Evolutionary conservation across 2,113 vertebrate genomes (phyloP), one percentile per base, ranked within the genome.

Genomic region (Nothocercus julius): DNA sequence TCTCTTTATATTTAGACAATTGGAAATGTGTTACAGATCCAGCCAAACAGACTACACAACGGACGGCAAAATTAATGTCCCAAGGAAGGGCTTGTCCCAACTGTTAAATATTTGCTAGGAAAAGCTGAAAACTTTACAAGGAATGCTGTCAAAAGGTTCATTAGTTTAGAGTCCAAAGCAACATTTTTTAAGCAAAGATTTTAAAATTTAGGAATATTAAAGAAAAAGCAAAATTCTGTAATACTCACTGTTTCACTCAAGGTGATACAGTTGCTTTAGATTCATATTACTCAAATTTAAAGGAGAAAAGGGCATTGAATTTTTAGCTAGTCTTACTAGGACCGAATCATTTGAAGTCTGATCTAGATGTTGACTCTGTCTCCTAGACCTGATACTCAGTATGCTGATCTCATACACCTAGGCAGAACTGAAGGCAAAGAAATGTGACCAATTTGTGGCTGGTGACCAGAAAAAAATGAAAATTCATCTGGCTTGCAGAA

Each of bases 1-100:
- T 93, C 89, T 87, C 54, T 82, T 94, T 63, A 25, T 82, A 80
- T 89, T 92, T 87, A 93, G 82, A 92, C 85, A 77, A 38, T 83
- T 7, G 15, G 69, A 93, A 91, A 91, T n/a, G 47, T 81, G 24
- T 72, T 93, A 89, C 75, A 91, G 82, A 91, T 54, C 49, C 72
- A 77, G 94, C 38, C 87, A 95, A 84, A 68, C 30, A 91, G 82
- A 91, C 82, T 68, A 87, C 59, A 92, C 81, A 96, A 74, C 63
- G 69, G 59, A 61, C 78, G 77, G 28, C n/a, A 95, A 80, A 89
- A 87, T 34, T 73, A 44, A 42, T 44, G 75, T 69, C 75, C 92
- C 63, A 45, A 80, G 51, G 79, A 87, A 85, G 54, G 40, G 89
- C 25, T 89, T 76, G 45, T 89, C 82, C 4, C 36, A 73, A n/a